Conservation (phyloP, 2,797 vertebrate genomes). For the Bovichtus variegatus region DNA sequence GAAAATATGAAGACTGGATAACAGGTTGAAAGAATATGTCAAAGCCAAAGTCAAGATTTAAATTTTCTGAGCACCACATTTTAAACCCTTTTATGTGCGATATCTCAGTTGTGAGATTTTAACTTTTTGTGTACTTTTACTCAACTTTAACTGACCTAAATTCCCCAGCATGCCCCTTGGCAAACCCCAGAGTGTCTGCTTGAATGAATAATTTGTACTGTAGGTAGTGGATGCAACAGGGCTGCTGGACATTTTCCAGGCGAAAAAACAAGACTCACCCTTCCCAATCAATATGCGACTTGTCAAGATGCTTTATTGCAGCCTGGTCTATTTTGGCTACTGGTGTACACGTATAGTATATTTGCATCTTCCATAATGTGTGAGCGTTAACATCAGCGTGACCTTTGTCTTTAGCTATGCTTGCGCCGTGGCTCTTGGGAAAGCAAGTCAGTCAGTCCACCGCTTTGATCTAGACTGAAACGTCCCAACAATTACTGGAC, state of each 20-base stretch:
- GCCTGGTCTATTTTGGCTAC: conserved; percentile 3
- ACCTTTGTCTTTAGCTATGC: not conserved
- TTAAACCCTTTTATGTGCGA: not conserved
- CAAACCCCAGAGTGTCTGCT: conserved; percentile 41
- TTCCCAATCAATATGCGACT: conserved; percentile 25
- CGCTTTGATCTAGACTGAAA: not conserved
- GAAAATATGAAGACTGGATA: conserved; percentile 6
- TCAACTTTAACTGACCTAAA: conserved; percentile 61
- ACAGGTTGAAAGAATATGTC: conserved; percentile 3
- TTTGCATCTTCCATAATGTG: not conserved
- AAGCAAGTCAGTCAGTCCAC: not conserved
- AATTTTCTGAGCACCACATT: not conserved
- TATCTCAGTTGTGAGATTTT: not conserved
- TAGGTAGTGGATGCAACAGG: conserved; percentile 40
- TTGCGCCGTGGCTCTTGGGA: not conserved
- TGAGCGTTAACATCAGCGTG: not conserved
- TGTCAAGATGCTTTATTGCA: conserved; percentile 22
- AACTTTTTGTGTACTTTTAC: conserved; percentile 30
- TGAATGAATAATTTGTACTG: conserved; percentile 50
- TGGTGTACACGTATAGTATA: not conserved
- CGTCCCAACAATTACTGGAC: too few species aligned
- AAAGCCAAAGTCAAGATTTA: conserved; percentile 15
- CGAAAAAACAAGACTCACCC: conserved; percentile 28
- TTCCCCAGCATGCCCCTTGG: conserved; percentile 55
- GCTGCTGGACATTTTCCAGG: conserved; percentile 36